Evolutionary conservation across 2,888 invertebrate species (phyloP), one percentile per base, ranked within the genome.

Genomic region (Drosophila stalkeri): DNA sequence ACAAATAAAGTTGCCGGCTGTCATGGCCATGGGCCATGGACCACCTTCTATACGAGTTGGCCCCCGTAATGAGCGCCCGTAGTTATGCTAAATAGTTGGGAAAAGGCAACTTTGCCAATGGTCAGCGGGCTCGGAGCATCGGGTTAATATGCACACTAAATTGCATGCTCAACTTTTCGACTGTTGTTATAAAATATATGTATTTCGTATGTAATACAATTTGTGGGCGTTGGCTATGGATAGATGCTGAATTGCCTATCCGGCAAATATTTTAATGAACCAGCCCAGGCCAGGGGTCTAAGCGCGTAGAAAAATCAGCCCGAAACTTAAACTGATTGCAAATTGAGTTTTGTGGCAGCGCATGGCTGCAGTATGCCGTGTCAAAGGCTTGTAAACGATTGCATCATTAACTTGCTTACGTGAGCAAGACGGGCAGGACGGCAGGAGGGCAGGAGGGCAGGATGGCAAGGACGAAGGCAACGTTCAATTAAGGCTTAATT

Each of bases 331-430:
- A 59, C 78, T 43, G 64, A 66, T 66, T 78, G 59, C 65, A 62
- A 64, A 63, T 57, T 77, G 51, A 60, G 59, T 69, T 57, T 33
- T 49, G 46, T 44, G 59, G 47, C 46, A 23, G 60, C 52, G 64
- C 70, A 51, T 49, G 43, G 27, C 44, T 61, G 35, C 44, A 62
- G 56, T 33, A 70, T 85, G 80, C 54, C 84, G 74, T 80, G 88
- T 85, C 88, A 85, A 84, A 84, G 82, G 77, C 64, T 66, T 75
- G 75, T 77, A 82, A 78, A 47, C 86, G 83, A 82, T 86, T 82
- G 75, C 86, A 88, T 86, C 88, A 87, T 88, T 88, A 85, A 82
- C 75, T 86, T 76, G 73, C 83, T 78, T 72, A 80, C 86, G 84
- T 81, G 81, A 52, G 69, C 27, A 27, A 27, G 27, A 27, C 27